Evolutionary conservation across 2,888 invertebrate genomes (phyloP), one percentile per base, ranked within the genome.

Genomic region (Chromoteleia sp.): DNA sequence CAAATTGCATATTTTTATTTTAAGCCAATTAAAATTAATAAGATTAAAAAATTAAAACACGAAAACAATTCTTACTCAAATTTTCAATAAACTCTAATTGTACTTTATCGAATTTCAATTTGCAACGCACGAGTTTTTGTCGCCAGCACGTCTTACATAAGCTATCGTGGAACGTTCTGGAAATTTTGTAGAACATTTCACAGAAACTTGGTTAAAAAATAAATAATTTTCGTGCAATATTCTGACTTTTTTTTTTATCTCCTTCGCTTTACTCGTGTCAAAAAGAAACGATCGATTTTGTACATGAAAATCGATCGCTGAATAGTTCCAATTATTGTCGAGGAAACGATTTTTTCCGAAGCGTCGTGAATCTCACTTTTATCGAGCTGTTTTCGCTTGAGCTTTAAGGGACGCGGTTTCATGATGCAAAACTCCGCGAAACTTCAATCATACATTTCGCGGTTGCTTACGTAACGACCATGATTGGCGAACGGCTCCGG

Each of bases 341-440:
- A 8, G 5, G 33, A 33, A 33, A 33, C 6, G 33, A 33, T 8
- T 33, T 33, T 33, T 8, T 1, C 1, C 10, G 33, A 39, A 39
- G 12, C 12, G 33, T 12, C 12, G 5, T 12, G 39, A 39, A 12
- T 12, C 39, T n/a, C 12, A 2, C 3, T 12, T n/a, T 39, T 39
- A 39, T 39, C 39, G 39, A 12, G 39, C 39, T 39, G 12, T 12
- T 39, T 39, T 39, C 2, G 12, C 39, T 39, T 2, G n/a, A 7
- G 21, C 1, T 29, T 50, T 21, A 14, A 50, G 29, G 12, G 50
- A 50, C 25, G 14, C 7, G 29, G 7, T 29, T 29, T 50, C 50
- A 29, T 50, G 50, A 50, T 29, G 50, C 50, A 50, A 50, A 21
- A 14, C n/a, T 29, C 29, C 14, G 14, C 10, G 25, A 50, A 50